These are phyloP conservation scores for Cotesia congregata DNA, from an alignment of 2,888 invertebrate genomes.

Conservation along the genomic window DNA sequence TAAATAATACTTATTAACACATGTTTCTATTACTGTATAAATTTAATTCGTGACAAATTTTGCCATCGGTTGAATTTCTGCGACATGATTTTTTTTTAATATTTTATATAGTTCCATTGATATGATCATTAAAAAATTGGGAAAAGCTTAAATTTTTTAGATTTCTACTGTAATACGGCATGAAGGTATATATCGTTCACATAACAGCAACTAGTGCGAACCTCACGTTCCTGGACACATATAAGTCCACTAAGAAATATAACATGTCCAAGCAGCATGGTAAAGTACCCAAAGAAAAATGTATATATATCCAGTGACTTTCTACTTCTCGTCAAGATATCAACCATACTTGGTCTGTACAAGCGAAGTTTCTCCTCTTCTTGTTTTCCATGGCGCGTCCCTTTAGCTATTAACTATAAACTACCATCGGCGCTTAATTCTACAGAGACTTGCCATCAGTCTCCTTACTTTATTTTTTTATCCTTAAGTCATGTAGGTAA, in stretches of 20 bases:
- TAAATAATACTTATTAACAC: no score
- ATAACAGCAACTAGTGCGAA: neutral
- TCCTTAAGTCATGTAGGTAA: conserved; percentile 3
- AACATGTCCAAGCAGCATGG: neutral
- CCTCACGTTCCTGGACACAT: conserved; percentile 16
- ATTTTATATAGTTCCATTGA: no score
- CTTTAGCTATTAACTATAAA: conserved; percentile 22
- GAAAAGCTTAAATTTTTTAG: no score
- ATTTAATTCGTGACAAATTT: no score
- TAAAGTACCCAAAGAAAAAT: conserved; percentile 24
- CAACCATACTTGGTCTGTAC: conserved; percentile 35
- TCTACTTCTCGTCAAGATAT: conserved; percentile 41
- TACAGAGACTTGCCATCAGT: neutral
- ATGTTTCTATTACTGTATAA: no score
- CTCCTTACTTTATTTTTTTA: conserved; percentile 18
- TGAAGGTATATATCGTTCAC: no score
- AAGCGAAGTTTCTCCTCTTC: conserved; percentile 36
- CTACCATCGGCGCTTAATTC: conserved; percentile 32
- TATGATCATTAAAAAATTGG: no score
- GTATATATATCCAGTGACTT: conserved; percentile 31
- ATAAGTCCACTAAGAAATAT: neutral
- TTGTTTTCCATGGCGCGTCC: conserved; percentile 18
- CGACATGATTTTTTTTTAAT: no score
- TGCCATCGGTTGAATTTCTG: no score
- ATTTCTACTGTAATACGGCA: no score